Conservation (phyloP, 1,140 invertebrate species). For the Temnothorax longispinosus region DNA sequence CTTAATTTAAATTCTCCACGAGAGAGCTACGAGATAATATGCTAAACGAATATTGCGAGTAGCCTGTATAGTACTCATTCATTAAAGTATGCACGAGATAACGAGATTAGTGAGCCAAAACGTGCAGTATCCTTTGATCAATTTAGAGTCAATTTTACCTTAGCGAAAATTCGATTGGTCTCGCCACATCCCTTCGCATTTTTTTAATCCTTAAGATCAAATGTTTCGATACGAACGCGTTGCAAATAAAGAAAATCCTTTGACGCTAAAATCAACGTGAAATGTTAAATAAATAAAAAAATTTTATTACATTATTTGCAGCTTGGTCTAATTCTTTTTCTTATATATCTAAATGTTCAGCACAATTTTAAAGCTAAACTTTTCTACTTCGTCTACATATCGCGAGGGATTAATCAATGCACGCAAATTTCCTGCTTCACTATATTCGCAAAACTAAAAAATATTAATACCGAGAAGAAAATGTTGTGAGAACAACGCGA, state of each 20-base stretch:
- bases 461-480: constrained; percentile 38
- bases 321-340: not conserved
- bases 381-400: constrained; percentile 7
- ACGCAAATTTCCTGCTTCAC: constrained; percentile 54
- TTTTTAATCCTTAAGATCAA: constrained; percentile 27
- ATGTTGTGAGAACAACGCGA: constrained; percentile 19
- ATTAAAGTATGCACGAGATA: constrained; percentile 35
- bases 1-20: constrained; percentile 47
- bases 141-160: constrained; percentile 30
- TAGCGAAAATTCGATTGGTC: constrained; percentile 30
- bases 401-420: constrained; percentile 18
- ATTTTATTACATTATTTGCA: not conserved
- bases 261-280: not conserved
- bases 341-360: not conserved
- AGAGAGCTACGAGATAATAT: constrained; percentile 40
- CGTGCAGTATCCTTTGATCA: constrained; percentile 31
- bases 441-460: constrained; percentile 50
- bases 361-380: constrained; percentile 31
- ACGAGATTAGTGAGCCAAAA: constrained; percentile 31
- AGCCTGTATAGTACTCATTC: constrained; percentile 25
- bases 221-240: not conserved
- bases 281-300: constrained; percentile 12
- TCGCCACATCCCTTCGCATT: not conserved
- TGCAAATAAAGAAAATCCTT: not conserved
- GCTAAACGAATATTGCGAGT: constrained; percentile 41